Evolutionary conservation across 2,888 invertebrate species (phyloP).

Genomic region (Cordilura impudica): DNA sequence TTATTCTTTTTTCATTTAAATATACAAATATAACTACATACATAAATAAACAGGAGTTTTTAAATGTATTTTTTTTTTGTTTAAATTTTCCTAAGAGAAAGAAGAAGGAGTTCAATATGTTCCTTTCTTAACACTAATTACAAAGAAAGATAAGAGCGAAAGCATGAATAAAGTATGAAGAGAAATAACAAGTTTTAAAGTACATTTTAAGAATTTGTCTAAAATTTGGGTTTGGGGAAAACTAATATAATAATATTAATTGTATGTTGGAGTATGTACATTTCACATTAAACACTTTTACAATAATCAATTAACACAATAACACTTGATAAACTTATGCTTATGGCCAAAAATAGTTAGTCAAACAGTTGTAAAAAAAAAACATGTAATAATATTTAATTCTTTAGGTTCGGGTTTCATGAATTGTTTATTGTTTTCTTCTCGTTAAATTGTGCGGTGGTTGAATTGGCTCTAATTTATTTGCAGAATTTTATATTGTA

Average conservation of each 20-base stretch:
- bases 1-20: constrained; percentile 8
- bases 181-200: background rate
- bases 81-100: background rate
- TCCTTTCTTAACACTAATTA: constrained; percentile 1
- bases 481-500: background rate
- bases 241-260: background rate
- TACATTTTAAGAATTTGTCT: constrained; percentile 7
- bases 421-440: background rate
- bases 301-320: constrained; percentile 49
- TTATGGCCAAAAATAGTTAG: constrained; percentile 16
- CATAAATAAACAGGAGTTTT: constrained; percentile 10
- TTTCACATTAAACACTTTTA: constrained; percentile 52
- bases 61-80: background rate
- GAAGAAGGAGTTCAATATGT: background rate
- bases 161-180: background rate
- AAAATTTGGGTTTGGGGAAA: constrained; percentile 6
- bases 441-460: constrained; percentile 20
- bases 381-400: background rate
- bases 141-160: background rate
- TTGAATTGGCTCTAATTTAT: background rate
- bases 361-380: background rate
- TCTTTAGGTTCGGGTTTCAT: background rate
- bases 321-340: constrained; percentile 15
- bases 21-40: constrained; percentile 9
- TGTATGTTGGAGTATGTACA: constrained; percentile 25